Evolutionary conservation across 1,140 invertebrate genomes (phyloP), one percentile per base, ranked within the genome.

Genomic region (Camponotus pennsylvanicus): DNA sequence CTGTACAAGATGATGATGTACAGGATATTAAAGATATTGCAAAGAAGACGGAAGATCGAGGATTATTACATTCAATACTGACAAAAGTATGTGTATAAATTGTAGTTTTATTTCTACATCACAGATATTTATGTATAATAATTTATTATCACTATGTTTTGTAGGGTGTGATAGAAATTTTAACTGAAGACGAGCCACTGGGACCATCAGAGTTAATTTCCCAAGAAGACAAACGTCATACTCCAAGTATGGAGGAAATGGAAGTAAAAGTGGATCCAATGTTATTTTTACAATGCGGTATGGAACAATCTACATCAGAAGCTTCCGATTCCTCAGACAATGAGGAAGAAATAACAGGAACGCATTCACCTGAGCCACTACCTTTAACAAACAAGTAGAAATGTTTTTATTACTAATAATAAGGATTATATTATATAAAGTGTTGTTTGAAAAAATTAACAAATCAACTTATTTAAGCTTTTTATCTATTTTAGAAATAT

Each of bases 231-330:
- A 92, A 92, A 76, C 61, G 73, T 42, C 91, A 90, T 37, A 90
- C 90, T 40, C 89, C 94, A 84, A 93, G 92, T 92, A 93, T 92
- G 77, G 96, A 96, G 76, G 96, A 96, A 93, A 95, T 96, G 94
- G 96, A 96, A 93, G 96, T 96, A 0, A 95, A 95, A 86, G 94
- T 96, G 7, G 96, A 96, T 91, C 96, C 96, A 18, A 96, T 96
- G 96, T 91, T 96, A 84, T 96, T 96, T 92, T 92, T 96, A 34
- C 95, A 96, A 73, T 96, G 94, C 84, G 93, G 93, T 49, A 88
- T 95, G 63, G 95, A 96, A 83, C 88, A 93, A 67, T 92, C 92
- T 32, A 87, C 91, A n/a, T 94, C 94, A 3, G 93, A 93, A 86
- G 89, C 90, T 69, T 94, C 94, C 5, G 93, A 95, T 27, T 86